A percentile compares a stretch with the other conserved stretches of the same genome.
phyloP scores from a whole-genome alignment of 2,113 vertebrate genomes.

The Stictonetta naevosa region DNA sequence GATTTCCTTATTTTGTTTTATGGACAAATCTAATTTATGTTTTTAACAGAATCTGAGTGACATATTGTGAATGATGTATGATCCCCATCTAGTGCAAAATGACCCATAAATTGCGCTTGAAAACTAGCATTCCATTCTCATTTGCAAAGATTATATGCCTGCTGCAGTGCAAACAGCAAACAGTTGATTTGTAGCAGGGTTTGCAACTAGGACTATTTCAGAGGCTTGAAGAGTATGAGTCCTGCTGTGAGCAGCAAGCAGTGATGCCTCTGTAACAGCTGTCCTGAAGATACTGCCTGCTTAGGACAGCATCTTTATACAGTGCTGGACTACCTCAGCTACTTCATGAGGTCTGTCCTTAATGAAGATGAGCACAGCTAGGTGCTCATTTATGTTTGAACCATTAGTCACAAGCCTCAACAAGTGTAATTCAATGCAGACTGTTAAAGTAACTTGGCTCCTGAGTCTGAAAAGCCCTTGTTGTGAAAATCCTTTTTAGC shows the following conservation, averaged over 20 bases:
- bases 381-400: background rate
- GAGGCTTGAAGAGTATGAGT: background rate
- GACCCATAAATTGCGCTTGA: background rate
- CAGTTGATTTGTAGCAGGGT: background rate
- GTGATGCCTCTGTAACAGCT: background rate
- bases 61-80: background rate
- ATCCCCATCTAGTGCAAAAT: background rate
- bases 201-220: background rate
- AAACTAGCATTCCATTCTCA: background rate
- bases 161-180: background rate
- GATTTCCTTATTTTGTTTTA: slow-evolving; percentile 31
- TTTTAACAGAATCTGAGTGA: slow-evolving; percentile 2
- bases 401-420: background rate
- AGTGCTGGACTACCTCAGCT: background rate
- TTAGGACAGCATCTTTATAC: background rate
- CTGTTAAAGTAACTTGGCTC: background rate
- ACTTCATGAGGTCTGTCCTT: background rate
- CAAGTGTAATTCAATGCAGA: background rate
- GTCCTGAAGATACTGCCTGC: background rate
- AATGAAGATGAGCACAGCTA: background rate
- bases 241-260: background rate
- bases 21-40: slow-evolving; percentile 9
- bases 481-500: background rate
- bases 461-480: background rate
- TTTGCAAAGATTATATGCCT: background rate